phyloP scores from a whole-genome alignment of 2,113 vertebrate genomes.

The Smithornis capensis region DNA sequence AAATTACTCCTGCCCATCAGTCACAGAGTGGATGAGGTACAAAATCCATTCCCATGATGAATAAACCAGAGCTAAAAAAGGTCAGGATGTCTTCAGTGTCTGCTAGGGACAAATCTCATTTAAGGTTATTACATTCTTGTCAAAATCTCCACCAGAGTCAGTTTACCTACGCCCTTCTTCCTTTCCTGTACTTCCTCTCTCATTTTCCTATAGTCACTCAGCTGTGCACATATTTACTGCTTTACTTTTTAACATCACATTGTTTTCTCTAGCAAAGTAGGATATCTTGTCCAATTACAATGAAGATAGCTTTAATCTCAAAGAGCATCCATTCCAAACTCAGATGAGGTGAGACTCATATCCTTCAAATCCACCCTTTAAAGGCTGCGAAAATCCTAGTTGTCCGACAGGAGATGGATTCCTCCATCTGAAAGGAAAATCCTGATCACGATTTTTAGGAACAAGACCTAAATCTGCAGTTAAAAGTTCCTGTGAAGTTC shows the following conservation, averaged over 20 bases:
- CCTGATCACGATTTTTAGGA: background rate
- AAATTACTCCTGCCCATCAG: constrained; percentile 58
- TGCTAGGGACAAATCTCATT: constrained; percentile 42
- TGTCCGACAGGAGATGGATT: background rate
- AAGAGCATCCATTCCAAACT: background rate
- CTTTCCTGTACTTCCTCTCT: background rate
- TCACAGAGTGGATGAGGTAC: constrained; percentile 32
- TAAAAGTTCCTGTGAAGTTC: background rate
- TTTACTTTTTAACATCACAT: background rate
- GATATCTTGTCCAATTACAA: background rate
- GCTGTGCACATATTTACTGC: background rate
- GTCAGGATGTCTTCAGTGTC: constrained; percentile 44
- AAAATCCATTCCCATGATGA: constrained; percentile 42
- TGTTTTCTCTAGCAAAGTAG: background rate
- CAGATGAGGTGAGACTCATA: background rate
- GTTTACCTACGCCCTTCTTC: background rate
- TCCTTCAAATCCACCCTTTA: background rate
- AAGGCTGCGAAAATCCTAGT: background rate
- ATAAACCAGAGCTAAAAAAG: constrained; percentile 57
- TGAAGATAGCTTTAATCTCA: background rate
- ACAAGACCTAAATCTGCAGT: background rate
- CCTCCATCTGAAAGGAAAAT: background rate
- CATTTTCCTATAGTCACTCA: background rate
- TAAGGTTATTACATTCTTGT: constrained; percentile 33
- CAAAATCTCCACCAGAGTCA: constrained; percentile 31